phyloP scores from a whole-genome alignment of 92 coral and sea anemone species.

The Epizoanthus rinbou region DNA sequence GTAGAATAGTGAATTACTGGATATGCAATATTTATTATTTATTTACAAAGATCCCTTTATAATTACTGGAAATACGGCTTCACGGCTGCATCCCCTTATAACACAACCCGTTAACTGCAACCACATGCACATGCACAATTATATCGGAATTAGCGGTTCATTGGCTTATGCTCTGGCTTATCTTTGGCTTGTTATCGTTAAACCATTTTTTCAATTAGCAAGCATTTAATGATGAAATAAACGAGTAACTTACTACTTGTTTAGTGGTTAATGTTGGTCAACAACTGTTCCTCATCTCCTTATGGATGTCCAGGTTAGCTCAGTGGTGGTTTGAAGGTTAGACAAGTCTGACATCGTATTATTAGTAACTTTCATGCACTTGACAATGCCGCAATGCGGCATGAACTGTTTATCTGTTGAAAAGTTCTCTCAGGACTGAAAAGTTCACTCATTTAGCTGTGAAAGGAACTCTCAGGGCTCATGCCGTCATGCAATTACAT shows the following conservation, averaged over 20 bases:
- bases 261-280: slow-evolving; percentile 19
- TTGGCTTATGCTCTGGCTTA: neutral
- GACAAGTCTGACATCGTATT: too few relatives aligned
- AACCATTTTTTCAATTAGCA: neutral
- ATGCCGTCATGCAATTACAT: too few relatives aligned
- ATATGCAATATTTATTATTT: neutral
- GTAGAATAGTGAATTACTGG: neutral
- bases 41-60: neutral
- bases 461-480: too few relatives aligned
- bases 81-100: neutral
- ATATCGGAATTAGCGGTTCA: neutral
- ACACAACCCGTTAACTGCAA: neutral
- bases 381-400: too few relatives aligned
- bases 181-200: neutral
- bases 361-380: too few relatives aligned
- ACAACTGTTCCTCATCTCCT: slow-evolving; percentile 15
- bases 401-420: too few relatives aligned
- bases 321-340: neutral
- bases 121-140: neutral
- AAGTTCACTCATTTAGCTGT: too few relatives aligned
- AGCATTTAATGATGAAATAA: neutral
- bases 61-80: neutral
- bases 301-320: too few relatives aligned
- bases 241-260: slow-evolving; percentile 31
- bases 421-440: too few relatives aligned